Evolutionary conservation across 2,888 invertebrate genomes (phyloP).

Genomic region (Chalcosyrphus nemorum): DNA sequence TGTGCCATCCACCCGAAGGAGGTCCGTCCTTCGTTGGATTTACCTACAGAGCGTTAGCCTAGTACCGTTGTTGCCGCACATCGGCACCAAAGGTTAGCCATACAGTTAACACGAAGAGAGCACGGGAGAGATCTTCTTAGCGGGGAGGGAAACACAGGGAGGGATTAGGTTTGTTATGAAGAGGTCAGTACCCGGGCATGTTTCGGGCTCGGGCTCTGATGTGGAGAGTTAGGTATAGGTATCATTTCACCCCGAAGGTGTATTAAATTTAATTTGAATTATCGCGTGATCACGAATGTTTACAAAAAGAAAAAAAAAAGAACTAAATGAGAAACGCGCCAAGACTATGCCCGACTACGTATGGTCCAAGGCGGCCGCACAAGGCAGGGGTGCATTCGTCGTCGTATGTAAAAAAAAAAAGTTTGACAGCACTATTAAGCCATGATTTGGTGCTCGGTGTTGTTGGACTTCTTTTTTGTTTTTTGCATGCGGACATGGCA

Average conservation of each 20-base stretch:
- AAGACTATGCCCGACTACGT: conserved; percentile 20
- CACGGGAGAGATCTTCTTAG: conserved; percentile 53
- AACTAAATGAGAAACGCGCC: conserved; percentile 21
- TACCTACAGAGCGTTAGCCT: conserved; percentile 22
- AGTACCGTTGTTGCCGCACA: no score
- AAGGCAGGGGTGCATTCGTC: background rate
- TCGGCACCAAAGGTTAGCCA: conserved; percentile 51
- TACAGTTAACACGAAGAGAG: conserved; percentile 40
- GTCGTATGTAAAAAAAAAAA: background rate
- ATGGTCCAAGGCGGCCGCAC: conserved; percentile 29
- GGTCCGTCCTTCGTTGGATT: conserved; percentile 30
- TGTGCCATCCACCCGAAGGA: conserved; percentile 56
- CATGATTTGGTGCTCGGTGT: conserved; percentile 49
- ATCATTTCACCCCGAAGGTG: conserved; percentile 57
- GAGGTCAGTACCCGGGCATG: conserved; percentile 67
- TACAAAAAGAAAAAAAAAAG: conserved; percentile 1
- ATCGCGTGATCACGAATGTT: conserved; percentile 71
- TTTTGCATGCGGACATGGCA: conserved; percentile 69
- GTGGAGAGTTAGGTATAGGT: no score
- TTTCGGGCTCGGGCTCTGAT: conserved; percentile 7
- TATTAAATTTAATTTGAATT: conserved; percentile 69
- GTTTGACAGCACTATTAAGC: conserved; percentile 66
- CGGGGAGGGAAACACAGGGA: background rate
- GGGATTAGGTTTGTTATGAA: conserved; percentile 18
- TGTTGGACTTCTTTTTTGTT: no score